Base-by-base conservation (phyloP, 2,888 invertebrate species). In the Diadromus collaris region DNA sequence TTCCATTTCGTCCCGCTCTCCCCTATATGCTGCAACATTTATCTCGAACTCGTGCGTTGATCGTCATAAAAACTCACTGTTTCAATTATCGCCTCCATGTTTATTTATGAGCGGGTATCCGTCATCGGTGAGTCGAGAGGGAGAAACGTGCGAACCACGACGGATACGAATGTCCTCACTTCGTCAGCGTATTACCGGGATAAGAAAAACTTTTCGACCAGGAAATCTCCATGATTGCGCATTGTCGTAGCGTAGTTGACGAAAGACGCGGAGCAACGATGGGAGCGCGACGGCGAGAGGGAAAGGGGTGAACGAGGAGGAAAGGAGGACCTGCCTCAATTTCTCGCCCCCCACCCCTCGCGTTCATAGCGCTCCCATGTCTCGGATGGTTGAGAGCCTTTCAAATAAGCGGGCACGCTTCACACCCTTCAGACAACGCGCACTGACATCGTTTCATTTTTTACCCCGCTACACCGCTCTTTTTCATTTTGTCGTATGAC, bases 381-480 rank as follows among this genome's bases (percentile, higher is more conserved):
- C 79, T 75, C 78, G 78, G 81, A 76, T 77, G 81, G 80, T 60
- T 32, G 83, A 78, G 63, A 71, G 82, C 83, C 84, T 85, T 85
- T 87, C 86, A 86, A 87, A 87, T 87, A 87, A 87, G 84, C 85
- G 86, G 76, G 84, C 44, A 61, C 48, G 70, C 65, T 78, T 78
- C 67, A 48, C 70, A 80, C 81, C 69, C 81, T 76, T 56, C 54
- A 60, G 73, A 38, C 70, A 67, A 71, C 61, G 54, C 46, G 24
- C 56, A 16, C 64, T 48, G 6, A 67, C 77, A 58, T 46, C 77
- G 19, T 77, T 67, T 41, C 56, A 61, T 54, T 54, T 64, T 21
- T 48, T 76, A 64, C 24, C n/a, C 24, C 5, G 16, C 54, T 58
- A 41, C 56, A 67, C 32, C 67, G 29, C 54, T 61, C n/a, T 44